Conservation (phyloP, 2,797 vertebrate species). For the Spea hammondii region DNA sequence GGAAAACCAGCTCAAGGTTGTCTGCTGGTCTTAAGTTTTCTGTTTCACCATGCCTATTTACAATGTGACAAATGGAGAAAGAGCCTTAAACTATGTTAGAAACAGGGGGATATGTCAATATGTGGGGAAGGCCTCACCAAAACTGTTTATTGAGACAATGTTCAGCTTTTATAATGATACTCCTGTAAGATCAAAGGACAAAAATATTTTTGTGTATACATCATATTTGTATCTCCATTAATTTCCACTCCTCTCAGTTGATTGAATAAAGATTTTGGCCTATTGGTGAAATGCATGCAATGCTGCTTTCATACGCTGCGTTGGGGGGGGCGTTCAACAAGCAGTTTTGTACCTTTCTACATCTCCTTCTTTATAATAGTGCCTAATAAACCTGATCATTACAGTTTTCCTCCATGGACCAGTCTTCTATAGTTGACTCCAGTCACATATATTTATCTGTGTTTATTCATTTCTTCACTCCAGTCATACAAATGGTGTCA, state of each 20-base stretch:
- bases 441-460: slow-evolving; percentile 14
- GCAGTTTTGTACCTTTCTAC: slow-evolving; percentile 56
- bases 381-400: slow-evolving; percentile 26
- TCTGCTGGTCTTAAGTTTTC: neutral
- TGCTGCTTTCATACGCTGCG: slow-evolving; percentile 7
- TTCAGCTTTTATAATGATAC: no score
- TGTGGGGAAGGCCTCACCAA: neutral
- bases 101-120: no score
- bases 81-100: neutral
- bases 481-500: slow-evolving; percentile 97
- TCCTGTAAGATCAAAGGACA: no score
- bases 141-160: neutral
- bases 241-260: neutral
- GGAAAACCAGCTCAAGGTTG: neutral
- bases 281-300: slow-evolving; percentile 13
- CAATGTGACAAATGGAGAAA: neutral
- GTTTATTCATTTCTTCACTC: slow-evolving; percentile 30
- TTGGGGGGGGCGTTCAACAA: neutral
- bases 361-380: slow-evolving; percentile 54
- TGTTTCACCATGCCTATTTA: neutral
- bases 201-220: neutral
- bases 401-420: neutral
- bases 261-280: neutral
- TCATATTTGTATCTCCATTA: neutral
- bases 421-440: neutral